phyloP scores from a whole-genome alignment of 2,888 invertebrate species.

The Malthinus seriepunctatus region DNA sequence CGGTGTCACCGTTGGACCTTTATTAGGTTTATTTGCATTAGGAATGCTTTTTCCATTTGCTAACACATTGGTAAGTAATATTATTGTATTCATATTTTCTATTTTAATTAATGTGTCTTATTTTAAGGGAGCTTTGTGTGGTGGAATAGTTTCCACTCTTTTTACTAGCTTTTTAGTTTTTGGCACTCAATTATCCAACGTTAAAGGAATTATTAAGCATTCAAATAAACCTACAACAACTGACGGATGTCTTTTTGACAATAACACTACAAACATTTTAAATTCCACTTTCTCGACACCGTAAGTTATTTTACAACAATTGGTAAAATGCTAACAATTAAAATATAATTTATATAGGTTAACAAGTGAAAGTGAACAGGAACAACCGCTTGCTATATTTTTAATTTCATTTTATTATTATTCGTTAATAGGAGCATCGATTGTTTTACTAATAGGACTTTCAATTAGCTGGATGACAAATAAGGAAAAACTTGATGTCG shows the following conservation, averaged over 20 bases:
- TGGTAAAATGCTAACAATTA: too few species aligned
- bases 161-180: constrained; percentile 28
- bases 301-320: neutral
- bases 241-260: constrained; percentile 35
- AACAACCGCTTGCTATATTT: constrained; percentile 32
- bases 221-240: constrained; percentile 35
- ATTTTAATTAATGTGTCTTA: too few species aligned
- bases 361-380: neutral
- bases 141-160: constrained; percentile 32
- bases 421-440: constrained; percentile 21
- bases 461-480: constrained; percentile 30
- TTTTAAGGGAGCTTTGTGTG: constrained; percentile 40
- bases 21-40: constrained; percentile 67
- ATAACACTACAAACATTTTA: constrained; percentile 1
- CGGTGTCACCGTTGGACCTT: constrained; percentile 67
- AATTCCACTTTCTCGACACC: neutral
- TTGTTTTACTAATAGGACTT: constrained; percentile 27
- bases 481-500: constrained; percentile 10
- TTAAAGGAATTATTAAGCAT: constrained; percentile 32
- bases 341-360: neutral
- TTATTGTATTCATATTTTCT: too few species aligned
- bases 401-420: constrained; percentile 42
- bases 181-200: constrained; percentile 37
- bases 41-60: constrained; percentile 70
- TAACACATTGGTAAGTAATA: constrained; percentile 61